A percentile compares a stretch with the other conserved stretches of the same genome.
Conservation (phyloP, 2,113 vertebrate species). For the Oncorhynchus kisutch region DNA sequence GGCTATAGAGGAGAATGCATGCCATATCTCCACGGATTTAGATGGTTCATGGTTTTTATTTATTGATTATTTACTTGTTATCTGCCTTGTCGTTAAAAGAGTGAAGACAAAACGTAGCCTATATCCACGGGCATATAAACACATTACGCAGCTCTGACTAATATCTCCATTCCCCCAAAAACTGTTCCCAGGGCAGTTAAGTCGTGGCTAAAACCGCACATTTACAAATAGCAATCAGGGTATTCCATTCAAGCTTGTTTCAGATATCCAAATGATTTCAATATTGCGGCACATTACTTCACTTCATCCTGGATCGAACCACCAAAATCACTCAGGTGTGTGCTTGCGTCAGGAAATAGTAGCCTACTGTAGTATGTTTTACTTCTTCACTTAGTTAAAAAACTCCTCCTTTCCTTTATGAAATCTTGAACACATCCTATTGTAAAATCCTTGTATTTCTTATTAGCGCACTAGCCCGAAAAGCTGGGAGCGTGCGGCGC, state of each 20-base stretch:
- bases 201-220: too few species aligned
- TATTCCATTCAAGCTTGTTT: too few species aligned
- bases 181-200: too few species aligned
- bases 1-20: conserved; percentile 80
- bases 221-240: too few species aligned
- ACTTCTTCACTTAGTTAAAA: too few species aligned
- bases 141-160: not conserved
- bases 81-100: too few species aligned
- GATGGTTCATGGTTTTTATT: conserved; percentile 67
- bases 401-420: not conserved
- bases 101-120: too few species aligned
- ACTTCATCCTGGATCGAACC: too few species aligned
- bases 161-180: not conserved
- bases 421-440: conserved; percentile 4
- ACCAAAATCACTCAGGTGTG: not conserved
- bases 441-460: conserved; percentile 29
- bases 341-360: too few species aligned
- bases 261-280: too few species aligned
- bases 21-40: conserved; percentile 83
- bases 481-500: conserved; percentile 14
- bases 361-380: too few species aligned
- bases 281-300: too few species aligned
- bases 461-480: conserved; percentile 15
- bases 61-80: conserved; percentile 13
- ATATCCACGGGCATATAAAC: not conserved